Base-by-base conservation (phyloP, 2,113 vertebrate genomes). In the Procapra przewalskii region DNA sequence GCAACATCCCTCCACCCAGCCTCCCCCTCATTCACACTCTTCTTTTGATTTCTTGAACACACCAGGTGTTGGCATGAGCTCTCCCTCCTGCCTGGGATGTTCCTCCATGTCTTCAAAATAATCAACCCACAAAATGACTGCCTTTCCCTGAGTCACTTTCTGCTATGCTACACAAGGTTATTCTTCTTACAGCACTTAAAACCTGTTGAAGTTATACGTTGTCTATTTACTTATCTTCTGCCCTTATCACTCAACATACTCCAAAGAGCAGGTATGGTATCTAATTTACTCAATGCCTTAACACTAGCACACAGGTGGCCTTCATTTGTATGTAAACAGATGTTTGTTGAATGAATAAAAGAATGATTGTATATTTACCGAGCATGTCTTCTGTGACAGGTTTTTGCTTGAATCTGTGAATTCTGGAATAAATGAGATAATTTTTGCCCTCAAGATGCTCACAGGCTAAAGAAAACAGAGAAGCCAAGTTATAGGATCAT, bases 401-500 rank as follows among this genome's bases (percentile, higher is more conserved):
- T 21, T 6, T 82, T 43, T 45, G 31, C 88, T 75, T 50, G 55
- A 36, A 80, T 83, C 62, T 96, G 40, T 94, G 93, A 81, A 82
- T 88, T 91, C 82, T 67, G 50, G 64, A 91, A 85, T 91, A 94
- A 97, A 85, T 75, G 88, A 90, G 79, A 60, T 85, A 43, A 62
- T 88, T 64, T 36, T 87, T 92, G 62, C 54, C 75, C 57, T 90
- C 60, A 77, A 82, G 88, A 92, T 67, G 40, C 31, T 88, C 62
- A 33, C 27, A 64, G 27, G 29, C n/a, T 92, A 31, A 67, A 91
- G 85, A 97, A 59, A 59, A 54, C 25, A 92, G 57, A 88, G 54
- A 84, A 67, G 48, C 62, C 48, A 94, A 86, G 33, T 94, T n/a
- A 10, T 17, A 79, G 43, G 52, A 81, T 83, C 71, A 8, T 13